Evolutionary conservation across 2,888 invertebrate species (phyloP).

Genomic region (Ceraclea dissimilis): DNA sequence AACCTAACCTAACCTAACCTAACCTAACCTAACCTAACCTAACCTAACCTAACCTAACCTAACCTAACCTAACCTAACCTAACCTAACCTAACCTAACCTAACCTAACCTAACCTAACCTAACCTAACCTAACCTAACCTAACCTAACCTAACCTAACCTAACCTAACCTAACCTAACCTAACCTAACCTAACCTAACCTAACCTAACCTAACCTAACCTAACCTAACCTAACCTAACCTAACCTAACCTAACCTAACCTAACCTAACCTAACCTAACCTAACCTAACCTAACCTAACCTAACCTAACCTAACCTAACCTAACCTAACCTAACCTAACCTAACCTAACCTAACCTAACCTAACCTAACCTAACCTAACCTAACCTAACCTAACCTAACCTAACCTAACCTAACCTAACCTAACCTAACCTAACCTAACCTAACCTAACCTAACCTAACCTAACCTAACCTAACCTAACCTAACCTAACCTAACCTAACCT

Average conservation of each 20-base stretch:
- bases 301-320: constrained; percentile 6
- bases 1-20: too few species aligned
- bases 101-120: constrained; percentile 12
- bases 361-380: constrained; percentile 8
- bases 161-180: constrained; percentile 26
- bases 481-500: constrained; percentile 8
- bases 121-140: constrained; percentile 11
- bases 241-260: constrained; percentile 7
- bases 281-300: constrained; percentile 11
- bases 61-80: too few species aligned
- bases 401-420: constrained; percentile 11
- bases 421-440: constrained; percentile 11
- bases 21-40: too few species aligned
- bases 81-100: too few species aligned
- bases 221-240: constrained; percentile 25
- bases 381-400: constrained; percentile 13
- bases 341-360: constrained; percentile 2
- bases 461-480: constrained; percentile 12
- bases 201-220: constrained; percentile 21
- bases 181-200: constrained; percentile 25
- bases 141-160: constrained; percentile 13
- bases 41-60: too few species aligned
- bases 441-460: constrained; percentile 6
- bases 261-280: constrained; percentile 12
- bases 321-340: constrained; percentile 5